These are phyloP conservation scores for Hymenopus coronatus DNA, from an alignment of 2,888 invertebrate genomes.

Conservation along the genomic window DNA sequence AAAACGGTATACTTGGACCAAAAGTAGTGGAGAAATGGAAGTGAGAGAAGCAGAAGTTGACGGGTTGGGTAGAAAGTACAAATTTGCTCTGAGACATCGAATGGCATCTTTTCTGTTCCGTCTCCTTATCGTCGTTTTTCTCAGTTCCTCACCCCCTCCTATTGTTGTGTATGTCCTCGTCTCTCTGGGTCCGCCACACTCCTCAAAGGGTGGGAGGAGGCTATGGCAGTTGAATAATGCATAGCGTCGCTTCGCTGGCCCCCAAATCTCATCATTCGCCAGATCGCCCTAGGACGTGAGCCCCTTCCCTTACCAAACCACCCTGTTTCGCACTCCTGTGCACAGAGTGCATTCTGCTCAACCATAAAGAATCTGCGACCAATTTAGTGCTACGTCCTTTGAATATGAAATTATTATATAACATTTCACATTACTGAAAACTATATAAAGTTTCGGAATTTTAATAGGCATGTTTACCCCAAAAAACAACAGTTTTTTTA, in stretches of 20 bases:
- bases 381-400: not conserved
- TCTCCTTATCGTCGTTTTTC: not conserved
- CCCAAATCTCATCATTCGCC: conserved; percentile 26
- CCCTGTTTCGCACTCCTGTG: not conserved
- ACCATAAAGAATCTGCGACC: not conserved
- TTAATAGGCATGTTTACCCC: not conserved
- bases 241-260: conserved; percentile 18
- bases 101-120: conserved; percentile 3
- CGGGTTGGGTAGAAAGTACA: conserved; percentile 3
- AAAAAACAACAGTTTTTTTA: not conserved
- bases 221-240: conserved; percentile 24
- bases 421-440: not conserved
- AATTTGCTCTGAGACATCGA: conserved; percentile 13
- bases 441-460: not conserved
- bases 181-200: not conserved
- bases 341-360: not conserved
- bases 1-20: not conserved
- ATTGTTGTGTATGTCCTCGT: not conserved
- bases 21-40: not conserved
- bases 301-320: not conserved
- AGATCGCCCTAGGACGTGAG: conserved; percentile 2
- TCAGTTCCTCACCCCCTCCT: not conserved
- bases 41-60: not conserved
- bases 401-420: not conserved
- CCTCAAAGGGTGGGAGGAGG: not conserved